A percentile compares a stretch with the other conserved stretches of the same genome.
Conservation (phyloP, 2,113 vertebrate species). For the Apteryx owenii region DNA sequence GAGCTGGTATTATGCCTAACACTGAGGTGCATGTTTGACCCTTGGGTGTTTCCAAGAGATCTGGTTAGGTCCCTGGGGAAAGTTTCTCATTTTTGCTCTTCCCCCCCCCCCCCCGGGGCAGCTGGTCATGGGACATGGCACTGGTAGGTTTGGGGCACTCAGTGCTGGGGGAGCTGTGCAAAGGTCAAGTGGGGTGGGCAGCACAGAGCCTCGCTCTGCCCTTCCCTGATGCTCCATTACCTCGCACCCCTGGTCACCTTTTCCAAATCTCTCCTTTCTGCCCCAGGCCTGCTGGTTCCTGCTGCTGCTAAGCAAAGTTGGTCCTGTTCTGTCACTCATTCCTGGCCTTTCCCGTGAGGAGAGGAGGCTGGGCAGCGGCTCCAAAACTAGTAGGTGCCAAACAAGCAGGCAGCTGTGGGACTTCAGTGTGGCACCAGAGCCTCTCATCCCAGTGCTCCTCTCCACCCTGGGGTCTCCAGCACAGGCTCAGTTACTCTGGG, state of each 20-base stretch:
- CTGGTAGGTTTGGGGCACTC: background rate
- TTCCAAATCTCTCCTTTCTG: background rate
- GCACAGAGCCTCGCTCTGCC: background rate
- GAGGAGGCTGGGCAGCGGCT: background rate
- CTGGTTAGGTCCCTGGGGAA: background rate
- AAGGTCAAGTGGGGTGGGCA: background rate
- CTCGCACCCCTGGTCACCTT: background rate
- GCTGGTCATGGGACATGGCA: accelerated
- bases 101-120: accelerated
- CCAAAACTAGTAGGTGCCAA: background rate
- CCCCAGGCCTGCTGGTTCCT: background rate
- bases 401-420: background rate
- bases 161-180: background rate
- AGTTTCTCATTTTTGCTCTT: background rate
- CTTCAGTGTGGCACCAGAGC: background rate
- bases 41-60: background rate
- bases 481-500: background rate
- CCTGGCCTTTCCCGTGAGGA: background rate
- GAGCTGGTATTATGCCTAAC: background rate
- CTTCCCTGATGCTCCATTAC: background rate
- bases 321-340: background rate
- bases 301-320: background rate
- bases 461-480: background rate
- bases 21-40: background rate
- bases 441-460: background rate